phyloP scores from a whole-genome alignment of 2,113 vertebrate genomes.

The Ceyx cyanopectus region DNA sequence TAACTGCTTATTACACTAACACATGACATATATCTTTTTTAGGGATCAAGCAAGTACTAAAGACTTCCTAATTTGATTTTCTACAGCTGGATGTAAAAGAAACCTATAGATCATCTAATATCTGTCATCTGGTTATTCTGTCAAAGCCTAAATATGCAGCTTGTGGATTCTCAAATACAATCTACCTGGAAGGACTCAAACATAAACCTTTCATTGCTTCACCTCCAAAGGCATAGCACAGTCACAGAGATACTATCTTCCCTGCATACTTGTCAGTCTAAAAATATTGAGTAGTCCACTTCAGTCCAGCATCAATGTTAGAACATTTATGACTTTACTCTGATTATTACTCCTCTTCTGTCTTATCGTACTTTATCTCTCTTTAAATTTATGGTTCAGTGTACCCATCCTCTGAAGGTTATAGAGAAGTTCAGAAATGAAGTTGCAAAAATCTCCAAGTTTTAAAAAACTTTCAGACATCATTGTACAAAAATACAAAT shows the following conservation, averaged over 20 bases:
- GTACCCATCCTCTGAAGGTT: neutral
- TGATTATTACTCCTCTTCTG: neutral
- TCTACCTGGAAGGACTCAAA: neutral
- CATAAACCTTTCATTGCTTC: neutral
- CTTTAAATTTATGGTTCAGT: neutral
- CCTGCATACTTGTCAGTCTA: neutral
- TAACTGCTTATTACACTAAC: neutral
- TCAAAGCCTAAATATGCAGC: neutral
- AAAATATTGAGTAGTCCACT: neutral
- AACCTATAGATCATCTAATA: neutral
- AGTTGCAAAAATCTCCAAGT: rapidly evolving
- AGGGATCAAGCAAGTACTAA: neutral
- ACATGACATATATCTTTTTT: neutral
- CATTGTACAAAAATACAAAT: neutral
- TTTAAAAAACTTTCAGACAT: neutral
- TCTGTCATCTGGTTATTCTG: neutral
- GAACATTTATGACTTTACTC: neutral
- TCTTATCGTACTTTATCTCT: neutral
- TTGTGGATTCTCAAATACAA: neutral
- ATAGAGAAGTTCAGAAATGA: neutral
- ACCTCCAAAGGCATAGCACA: neutral
- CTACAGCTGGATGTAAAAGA: neutral
- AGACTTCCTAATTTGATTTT: neutral
- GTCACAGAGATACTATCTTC: neutral
- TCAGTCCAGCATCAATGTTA: neutral